These are phyloP conservation scores for Spialia ferax DNA, from an alignment of 2,888 invertebrate species.

Conservation along the genomic window DNA sequence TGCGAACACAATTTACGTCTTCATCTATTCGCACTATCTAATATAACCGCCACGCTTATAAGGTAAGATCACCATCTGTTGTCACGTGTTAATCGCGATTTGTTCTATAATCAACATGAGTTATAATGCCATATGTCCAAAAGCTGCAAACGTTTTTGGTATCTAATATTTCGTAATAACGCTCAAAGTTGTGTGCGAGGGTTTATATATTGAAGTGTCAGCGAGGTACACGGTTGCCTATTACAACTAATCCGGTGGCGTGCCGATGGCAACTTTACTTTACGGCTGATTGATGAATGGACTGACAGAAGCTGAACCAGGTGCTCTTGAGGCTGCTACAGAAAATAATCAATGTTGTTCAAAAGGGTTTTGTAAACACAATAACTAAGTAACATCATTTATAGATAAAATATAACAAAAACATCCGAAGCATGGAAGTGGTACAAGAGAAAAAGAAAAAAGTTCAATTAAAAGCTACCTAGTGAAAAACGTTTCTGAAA, in stretches of 20 bases:
- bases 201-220: slow-evolving; percentile 51
- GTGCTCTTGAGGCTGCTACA: slow-evolving; percentile 69
- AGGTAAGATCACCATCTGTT: slow-evolving; percentile 63
- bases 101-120: slow-evolving; percentile 61
- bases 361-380: background rate
- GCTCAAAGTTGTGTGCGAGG: slow-evolving; percentile 51
- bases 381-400: too few relatives aligned
- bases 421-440: background rate
- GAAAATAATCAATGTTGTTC: slow-evolving; percentile 49
- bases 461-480: background rate
- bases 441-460: background rate
- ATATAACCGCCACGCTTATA: slow-evolving; percentile 53
- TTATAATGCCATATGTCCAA: slow-evolving; percentile 58
- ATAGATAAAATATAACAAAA: background rate
- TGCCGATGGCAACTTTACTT: slow-evolving; percentile 67
- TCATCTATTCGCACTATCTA: slow-evolving; percentile 56
- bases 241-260: slow-evolving; percentile 66
- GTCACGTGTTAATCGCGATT: slow-evolving; percentile 70
- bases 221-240: slow-evolving; percentile 57
- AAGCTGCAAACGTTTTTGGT: slow-evolving; percentile 45
- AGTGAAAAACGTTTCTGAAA: too few relatives aligned
- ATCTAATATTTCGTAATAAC: slow-evolving; percentile 51
- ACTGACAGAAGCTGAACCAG: slow-evolving; percentile 68
- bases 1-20: slow-evolving; percentile 50
- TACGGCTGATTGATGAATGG: slow-evolving; percentile 73